phyloP scores from a whole-genome alignment of 2,888 invertebrate species.

The Cryptocheilus praepositus region DNA sequence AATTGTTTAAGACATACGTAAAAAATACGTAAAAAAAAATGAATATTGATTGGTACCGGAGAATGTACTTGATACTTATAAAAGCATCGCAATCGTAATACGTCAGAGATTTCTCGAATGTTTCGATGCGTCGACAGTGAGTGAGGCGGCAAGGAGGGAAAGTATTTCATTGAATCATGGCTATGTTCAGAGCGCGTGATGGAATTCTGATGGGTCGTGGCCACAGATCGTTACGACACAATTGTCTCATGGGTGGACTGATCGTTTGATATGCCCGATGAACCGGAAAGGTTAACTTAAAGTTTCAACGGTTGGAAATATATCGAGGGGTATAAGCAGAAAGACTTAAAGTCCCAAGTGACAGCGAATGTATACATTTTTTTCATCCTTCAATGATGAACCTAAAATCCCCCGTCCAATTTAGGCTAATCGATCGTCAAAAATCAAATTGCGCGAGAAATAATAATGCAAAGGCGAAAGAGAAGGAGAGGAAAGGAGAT shows the following conservation, averaged over 20 bases:
- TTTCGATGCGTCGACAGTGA: constrained; percentile 26
- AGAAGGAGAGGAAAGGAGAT: neutral
- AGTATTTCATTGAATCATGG: constrained; percentile 45
- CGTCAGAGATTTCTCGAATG: constrained; percentile 24
- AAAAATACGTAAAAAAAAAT: too few relatives aligned
- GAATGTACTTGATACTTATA: too few relatives aligned
- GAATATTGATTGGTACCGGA: too few relatives aligned
- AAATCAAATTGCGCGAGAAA: neutral
- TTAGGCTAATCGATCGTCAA: constrained; percentile 28
- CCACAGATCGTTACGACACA: constrained; percentile 55
- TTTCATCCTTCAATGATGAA: too few relatives aligned
- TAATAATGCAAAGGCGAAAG: neutral
- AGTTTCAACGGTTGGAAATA: constrained; percentile 43
- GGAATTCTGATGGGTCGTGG: constrained; percentile 60
- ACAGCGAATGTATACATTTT: neutral
- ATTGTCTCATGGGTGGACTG: constrained; percentile 55
- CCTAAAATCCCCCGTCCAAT: constrained; percentile 1
- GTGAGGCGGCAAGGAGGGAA: neutral
- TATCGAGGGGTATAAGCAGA: neutral
- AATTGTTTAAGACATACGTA: too few relatives aligned
- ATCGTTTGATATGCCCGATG: constrained; percentile 44
- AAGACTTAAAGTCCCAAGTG: neutral
- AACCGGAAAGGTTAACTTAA: constrained; percentile 57
- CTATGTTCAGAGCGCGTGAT: constrained; percentile 56
- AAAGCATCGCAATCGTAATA: neutral